phyloP scores from a whole-genome alignment of 2,113 vertebrate species.

The Oryzias javanicus region DNA sequence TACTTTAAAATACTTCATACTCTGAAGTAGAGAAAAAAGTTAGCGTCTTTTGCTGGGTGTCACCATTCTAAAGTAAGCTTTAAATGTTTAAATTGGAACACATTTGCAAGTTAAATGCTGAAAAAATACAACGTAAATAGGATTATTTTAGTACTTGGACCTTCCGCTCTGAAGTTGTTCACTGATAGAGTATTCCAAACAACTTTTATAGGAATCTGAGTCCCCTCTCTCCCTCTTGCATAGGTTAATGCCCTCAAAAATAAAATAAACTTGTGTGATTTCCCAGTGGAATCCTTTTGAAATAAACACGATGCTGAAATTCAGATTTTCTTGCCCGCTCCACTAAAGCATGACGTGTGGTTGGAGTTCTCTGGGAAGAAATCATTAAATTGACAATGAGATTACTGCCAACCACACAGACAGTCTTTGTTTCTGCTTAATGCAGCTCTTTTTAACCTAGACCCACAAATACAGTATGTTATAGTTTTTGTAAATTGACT shows the following conservation, averaged over 20 bases:
- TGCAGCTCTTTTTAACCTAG: constrained; percentile 49
- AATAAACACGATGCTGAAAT: constrained; percentile 58
- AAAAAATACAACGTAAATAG: too few species aligned
- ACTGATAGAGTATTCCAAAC: background rate
- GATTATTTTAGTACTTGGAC: too few species aligned
- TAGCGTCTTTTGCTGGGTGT: too few species aligned
- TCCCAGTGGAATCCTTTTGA: constrained; percentile 59
- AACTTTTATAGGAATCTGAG: background rate
- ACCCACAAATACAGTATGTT: constrained; percentile 41
- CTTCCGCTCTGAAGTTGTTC: background rate
- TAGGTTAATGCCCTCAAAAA: constrained; percentile 25
- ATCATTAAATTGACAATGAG: constrained; percentile 69
- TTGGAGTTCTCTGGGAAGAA: constrained; percentile 48
- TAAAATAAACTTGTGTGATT: constrained; percentile 47
- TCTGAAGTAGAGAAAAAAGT: too few species aligned
- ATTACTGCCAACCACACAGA: constrained; percentile 60
- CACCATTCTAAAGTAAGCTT: too few species aligned
- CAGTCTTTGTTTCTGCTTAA: constrained; percentile 62
- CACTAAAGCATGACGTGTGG: constrained; percentile 38
- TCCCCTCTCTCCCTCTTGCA: constrained; percentile 26
- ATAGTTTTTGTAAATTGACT: constrained; percentile 46
- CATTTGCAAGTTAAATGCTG: too few species aligned
- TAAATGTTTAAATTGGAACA: too few species aligned
- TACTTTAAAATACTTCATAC: too few species aligned
- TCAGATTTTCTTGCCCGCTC: constrained; percentile 41